Percentiles rank a stretch among this genome's conserved stretches.
These are phyloP conservation scores for Synchiropus splendidus DNA, from an alignment of 2,113 vertebrate species.

Conservation along the genomic window DNA sequence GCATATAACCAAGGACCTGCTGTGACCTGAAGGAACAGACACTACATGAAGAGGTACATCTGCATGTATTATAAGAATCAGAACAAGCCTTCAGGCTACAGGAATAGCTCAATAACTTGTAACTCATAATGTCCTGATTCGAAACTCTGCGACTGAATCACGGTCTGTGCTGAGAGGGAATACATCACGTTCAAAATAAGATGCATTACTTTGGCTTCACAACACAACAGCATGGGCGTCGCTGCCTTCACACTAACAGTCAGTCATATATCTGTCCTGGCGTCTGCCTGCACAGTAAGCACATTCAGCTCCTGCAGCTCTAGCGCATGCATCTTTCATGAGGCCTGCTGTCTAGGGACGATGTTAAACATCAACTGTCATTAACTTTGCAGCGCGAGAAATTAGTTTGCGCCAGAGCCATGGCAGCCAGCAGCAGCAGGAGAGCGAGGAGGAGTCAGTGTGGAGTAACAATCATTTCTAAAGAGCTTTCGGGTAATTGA, in stretches of 20 bases:
- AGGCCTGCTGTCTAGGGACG: constrained; percentile 41
- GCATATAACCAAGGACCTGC: no score
- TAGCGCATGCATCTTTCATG: constrained; percentile 58
- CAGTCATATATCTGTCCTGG: constrained; percentile 39
- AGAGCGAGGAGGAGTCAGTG: constrained; percentile 5
- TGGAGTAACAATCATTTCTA: constrained; percentile 14
- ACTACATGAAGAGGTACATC: no score
- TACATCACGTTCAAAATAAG: constrained; percentile 22
- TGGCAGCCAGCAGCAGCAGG: constrained; percentile 37
- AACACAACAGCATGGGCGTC: constrained; percentile 13
- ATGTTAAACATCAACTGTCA: constrained; percentile 53
- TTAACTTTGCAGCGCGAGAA: constrained; percentile 41
- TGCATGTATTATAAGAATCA: no score
- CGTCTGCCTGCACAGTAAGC: constrained; percentile 39
- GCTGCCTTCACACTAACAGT: no score
- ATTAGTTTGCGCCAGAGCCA: constrained; percentile 37
- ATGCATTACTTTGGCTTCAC: constrained; percentile 33
- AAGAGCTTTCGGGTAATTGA: neutral
- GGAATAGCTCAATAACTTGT: constrained; percentile 5
- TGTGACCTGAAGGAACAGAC: no score
- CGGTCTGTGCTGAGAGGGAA: constrained; percentile 17
- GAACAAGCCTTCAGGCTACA: no score
- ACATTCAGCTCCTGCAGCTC: constrained; percentile 42
- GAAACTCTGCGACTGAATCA: constrained; percentile 13
- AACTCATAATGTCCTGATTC: constrained; percentile 3